These are phyloP conservation scores for Benitochromis conjunctus DNA, from an alignment of 2,113 vertebrate species.

Conservation along the genomic window DNA sequence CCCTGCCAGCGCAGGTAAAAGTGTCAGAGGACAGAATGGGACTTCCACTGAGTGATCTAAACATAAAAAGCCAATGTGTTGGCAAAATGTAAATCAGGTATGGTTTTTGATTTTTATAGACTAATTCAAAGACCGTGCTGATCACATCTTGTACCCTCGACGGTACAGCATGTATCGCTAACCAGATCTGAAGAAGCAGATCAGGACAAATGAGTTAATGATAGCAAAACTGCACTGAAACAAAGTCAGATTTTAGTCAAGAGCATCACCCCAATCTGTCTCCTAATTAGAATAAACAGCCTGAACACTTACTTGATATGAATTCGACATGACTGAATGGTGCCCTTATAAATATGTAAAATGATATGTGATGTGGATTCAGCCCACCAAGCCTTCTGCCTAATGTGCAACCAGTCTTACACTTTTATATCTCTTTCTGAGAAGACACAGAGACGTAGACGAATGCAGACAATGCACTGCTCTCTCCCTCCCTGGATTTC, in stretches of 20 bases:
- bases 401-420: neutral
- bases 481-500: neutral
- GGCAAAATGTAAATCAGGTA: neutral
- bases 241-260: neutral
- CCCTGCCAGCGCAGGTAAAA: neutral
- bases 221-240: neutral
- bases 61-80: neutral
- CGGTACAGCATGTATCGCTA: neutral
- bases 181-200: neutral
- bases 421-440: neutral
- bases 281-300: neutral
- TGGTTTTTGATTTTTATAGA: neutral
- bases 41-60: neutral
- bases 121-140: neutral
- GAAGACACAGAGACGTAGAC: neutral
- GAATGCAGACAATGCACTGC: neutral
- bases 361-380: neutral
- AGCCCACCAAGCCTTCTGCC: neutral
- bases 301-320: neutral
- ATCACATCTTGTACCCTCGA: neutral
- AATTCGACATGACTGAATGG: neutral
- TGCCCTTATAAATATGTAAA: neutral
- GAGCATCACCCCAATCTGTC: neutral
- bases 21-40: neutral
- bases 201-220: neutral